Percentiles rank a stretch among this genome's conserved stretches.
phyloP scores from a whole-genome alignment of 2,888 invertebrate species.

The Parnassius smintheus region DNA sequence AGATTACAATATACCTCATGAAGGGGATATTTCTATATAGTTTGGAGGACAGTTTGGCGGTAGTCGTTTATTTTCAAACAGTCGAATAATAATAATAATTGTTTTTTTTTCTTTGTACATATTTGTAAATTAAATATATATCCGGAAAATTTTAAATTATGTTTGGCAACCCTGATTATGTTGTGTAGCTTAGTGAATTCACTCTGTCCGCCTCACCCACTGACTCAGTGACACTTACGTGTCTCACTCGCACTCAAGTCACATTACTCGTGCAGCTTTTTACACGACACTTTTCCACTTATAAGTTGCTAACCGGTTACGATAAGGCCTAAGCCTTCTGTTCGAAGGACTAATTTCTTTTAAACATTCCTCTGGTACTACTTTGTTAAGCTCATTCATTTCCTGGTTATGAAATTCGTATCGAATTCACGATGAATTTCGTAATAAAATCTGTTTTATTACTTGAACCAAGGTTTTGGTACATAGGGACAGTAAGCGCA shows the following conservation, averaged over 20 bases:
- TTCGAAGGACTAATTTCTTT: slow-evolving; percentile 27
- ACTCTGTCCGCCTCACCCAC: slow-evolving; percentile 64
- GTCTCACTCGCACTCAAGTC: slow-evolving; percentile 41
- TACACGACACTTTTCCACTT: slow-evolving; percentile 63
- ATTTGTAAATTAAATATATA: too few species aligned
- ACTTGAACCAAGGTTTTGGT: too few species aligned
- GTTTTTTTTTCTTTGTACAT: too few species aligned
- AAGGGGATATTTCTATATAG: too few species aligned
- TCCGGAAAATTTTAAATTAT: not conserved
- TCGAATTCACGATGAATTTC: too few species aligned
- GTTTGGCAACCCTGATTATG: slow-evolving; percentile 19
- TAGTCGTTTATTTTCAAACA: too few species aligned
- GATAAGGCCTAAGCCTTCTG: slow-evolving; percentile 41
- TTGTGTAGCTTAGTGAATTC: slow-evolving; percentile 49
- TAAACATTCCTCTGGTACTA: slow-evolving; percentile 4
- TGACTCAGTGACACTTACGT: slow-evolving; percentile 57
- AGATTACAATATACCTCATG: too few species aligned
- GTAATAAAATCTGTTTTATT: too few species aligned
- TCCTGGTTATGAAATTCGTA: not conserved
- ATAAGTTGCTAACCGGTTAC: slow-evolving; percentile 59
- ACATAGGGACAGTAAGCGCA: too few species aligned
- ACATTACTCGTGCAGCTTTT: slow-evolving; percentile 47
- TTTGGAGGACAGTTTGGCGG: too few species aligned
- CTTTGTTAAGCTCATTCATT: not conserved
- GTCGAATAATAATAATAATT: too few species aligned